Base-by-base conservation (phyloP, 2,113 vertebrate species). In the Corvus moneduloides region DNA sequence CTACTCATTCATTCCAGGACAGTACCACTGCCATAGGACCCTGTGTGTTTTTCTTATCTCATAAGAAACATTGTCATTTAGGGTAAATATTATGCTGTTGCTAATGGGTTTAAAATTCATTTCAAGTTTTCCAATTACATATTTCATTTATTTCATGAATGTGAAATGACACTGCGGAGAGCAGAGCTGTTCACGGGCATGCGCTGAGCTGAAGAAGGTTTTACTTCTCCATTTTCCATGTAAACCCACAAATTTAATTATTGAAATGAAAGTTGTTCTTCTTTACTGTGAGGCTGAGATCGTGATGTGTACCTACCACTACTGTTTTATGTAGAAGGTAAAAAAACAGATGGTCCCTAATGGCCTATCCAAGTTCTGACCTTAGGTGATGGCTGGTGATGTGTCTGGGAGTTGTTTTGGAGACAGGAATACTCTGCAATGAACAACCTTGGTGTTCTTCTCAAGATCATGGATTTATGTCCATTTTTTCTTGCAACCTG, bases 61-160 rank as follows among this genome's bases (percentile, higher is more conserved):
- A 32, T 22, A 30, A 82, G 91, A 93, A 93, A 63, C 68, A 10
- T 26, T 87, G 61, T 56, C 37, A 81, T 80, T 71, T 82, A 51
- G 69, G 58, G 83, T 94, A 90, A 95, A 87, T 87, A 87, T 52
- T 41, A 9, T 67, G 56, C 79, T 69, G 43, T 62, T 73, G 46
- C 83, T 97, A 87, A 95, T 85, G 46, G 93, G 44, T 78, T 97
- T 94, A 79, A 96, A 96, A 96, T 90, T 93, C 13, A 94, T 92
- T 84, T 89, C 75, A 81, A 78, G 75, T 96, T 97, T 97, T 96
- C 67, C 94, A 96, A 93, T 98, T 97, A 90, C 35, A 19, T 94
- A 91, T 97, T 96, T 96, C 86, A 94, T 74, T 95, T 96, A 82
- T 92, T 94, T 81, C 41, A 15, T 91, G 94, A 94, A 91, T 93